Base-by-base conservation (phyloP, 1,140 invertebrate species). In the Solenopsis invicta region DNA sequence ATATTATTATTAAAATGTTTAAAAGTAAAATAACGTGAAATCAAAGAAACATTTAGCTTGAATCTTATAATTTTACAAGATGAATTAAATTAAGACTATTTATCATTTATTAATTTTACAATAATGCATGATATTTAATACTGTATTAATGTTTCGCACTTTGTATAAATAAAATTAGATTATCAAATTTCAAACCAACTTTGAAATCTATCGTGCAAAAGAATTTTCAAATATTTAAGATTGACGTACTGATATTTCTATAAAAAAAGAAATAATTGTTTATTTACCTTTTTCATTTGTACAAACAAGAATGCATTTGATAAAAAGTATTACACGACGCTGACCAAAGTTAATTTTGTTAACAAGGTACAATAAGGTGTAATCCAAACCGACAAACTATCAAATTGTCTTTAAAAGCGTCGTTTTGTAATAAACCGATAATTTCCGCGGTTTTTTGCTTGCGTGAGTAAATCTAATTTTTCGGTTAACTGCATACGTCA, bases 401-500 rank as follows among this genome's bases (percentile, higher is more conserved):
- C 10, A 3, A 59, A 61, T 84, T 75, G 50, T 16, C 1, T 9
- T 41, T 37, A 37, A 59, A 84, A 84, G n/a, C 13, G 12, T 8
- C 54, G 24, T 59, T 72, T 72, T 61, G 18, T 37, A 69, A 82
- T 82, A 18, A 81, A 62, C 9, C 13, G 54, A 84, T 62, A 84
- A 84, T 84, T 84, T 74, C 80, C 18, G 54, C 13, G 24, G 50
- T 84, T 84, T 67, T 71, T 84, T 61, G 80, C 5, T 75, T n/a
- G 69, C 80, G 69, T 61, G 80, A 74, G 80, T 61, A 45, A 71
- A 61, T 50, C 24, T 45, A 84, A 84, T 84, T 84, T 84, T 84
- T 84, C 45, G 69, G 18, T 13, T 21, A 48, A 84, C 69, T 29
- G n/a, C 41, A 61, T 13, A 21, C 54, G 18, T 61, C 54, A 37